Percentiles rank a stretch among this genome's conserved stretches.
phyloP scores from a whole-genome alignment of 2,113 vertebrate genomes.

The Crocuta crocuta region DNA sequence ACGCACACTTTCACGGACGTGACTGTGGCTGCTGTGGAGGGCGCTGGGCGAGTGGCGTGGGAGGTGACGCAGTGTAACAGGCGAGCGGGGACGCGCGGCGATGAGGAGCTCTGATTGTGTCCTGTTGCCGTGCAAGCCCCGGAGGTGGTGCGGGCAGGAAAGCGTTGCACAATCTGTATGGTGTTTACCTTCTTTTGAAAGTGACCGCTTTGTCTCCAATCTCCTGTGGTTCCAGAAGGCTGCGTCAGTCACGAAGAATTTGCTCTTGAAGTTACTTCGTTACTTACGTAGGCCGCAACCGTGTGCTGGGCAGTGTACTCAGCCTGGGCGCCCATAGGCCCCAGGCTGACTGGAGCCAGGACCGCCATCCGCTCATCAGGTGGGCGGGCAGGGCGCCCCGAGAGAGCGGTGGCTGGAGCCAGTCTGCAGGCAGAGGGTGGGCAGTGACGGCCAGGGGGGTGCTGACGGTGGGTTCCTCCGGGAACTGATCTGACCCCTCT shows the following conservation, averaged over 20 bases:
- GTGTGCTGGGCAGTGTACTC: neutral
- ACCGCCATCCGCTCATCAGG: neutral
- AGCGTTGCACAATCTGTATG: neutral
- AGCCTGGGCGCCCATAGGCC: neutral
- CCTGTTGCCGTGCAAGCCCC: neutral
- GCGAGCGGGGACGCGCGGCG: rapidly evolving
- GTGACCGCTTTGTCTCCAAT: neutral
- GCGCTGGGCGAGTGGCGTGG: neutral
- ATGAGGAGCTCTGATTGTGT: neutral
- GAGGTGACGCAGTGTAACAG: neutral
- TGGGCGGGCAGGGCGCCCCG: neutral
- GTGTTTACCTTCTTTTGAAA: constrained; percentile 19
- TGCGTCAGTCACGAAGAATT: neutral
- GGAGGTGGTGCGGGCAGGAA: neutral
- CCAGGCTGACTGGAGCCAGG: neutral
- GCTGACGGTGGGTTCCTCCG: neutral
- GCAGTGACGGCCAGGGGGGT: neutral
- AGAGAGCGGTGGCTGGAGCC: neutral
- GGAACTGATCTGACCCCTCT: neutral
- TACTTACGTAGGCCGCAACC: neutral
- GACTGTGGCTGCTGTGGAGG: neutral
- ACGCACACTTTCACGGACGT: neutral
- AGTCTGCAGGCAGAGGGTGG: neutral
- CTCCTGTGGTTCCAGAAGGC: neutral
- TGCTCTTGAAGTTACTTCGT: neutral